A percentile compares a stretch with the other conserved stretches of the same genome.
Evolutionary conservation across 2,797 vertebrate genomes (phyloP).

Genomic region (Serranus cabrilla): DNA sequence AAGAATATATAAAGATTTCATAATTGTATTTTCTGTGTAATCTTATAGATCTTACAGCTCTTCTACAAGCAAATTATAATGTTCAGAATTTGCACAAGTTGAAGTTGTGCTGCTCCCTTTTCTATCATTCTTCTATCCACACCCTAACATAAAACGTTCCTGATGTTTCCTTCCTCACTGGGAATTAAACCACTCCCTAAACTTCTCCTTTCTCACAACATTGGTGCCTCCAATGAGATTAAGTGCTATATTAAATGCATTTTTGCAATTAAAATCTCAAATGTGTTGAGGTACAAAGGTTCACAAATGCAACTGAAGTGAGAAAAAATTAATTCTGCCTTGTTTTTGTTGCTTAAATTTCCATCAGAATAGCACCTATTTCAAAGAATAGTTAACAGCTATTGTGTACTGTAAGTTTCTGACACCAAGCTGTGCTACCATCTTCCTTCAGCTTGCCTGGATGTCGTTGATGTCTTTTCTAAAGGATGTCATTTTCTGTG

Average conservation of each 20-base stretch:
- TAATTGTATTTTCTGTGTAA: background rate
- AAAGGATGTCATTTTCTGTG: constrained; percentile 28
- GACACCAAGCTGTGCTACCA: constrained; percentile 15
- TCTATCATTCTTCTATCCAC: background rate
- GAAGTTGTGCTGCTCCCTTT: background rate
- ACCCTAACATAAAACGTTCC: background rate
- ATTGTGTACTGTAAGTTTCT: background rate
- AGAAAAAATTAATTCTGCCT: constrained; percentile 36
- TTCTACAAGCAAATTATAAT: background rate
- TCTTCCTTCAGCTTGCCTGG: constrained; percentile 12
- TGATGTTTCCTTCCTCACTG: background rate
- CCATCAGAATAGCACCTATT: background rate
- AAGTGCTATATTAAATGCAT: background rate
- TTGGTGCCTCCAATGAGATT: background rate
- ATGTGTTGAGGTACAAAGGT: background rate
- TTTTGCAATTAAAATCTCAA: background rate
- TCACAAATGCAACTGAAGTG: constrained; percentile 18
- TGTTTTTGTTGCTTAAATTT: constrained; percentile 10
- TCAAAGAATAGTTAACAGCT: constrained; percentile 7
- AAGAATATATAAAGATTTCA: background rate
- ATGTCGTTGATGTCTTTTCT: constrained; percentile 18
- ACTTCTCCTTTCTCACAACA: background rate
- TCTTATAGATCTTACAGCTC: background rate
- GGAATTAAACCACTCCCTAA: background rate
- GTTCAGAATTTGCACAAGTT: no score